Conservation (phyloP, 2,888 invertebrate species). For the Agrochola lota region DNA sequence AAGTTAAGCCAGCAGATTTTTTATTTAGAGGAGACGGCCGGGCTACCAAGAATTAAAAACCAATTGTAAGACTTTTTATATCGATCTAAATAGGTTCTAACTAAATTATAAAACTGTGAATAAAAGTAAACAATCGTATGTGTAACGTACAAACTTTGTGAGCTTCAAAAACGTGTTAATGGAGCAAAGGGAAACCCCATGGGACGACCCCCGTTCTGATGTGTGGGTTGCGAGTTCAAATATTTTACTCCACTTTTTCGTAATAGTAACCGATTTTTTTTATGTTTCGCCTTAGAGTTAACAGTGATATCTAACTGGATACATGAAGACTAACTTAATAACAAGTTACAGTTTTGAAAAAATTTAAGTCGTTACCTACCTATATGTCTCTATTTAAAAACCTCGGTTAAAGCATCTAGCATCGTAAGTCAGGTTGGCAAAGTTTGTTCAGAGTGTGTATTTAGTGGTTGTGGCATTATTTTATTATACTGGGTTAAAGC, state of each 20-base stretch:
- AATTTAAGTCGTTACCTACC: not conserved
- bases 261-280: conserved; percentile 8
- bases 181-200: conserved; percentile 71
- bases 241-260: conserved; percentile 61
- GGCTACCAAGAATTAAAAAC: conserved; percentile 66
- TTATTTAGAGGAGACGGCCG: conserved; percentile 73
- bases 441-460: conserved; percentile 46
- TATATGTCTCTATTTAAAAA: conserved; percentile 1
- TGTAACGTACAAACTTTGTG: conserved; percentile 41
- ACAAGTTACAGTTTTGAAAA: not conserved
- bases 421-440: conserved; percentile 20
- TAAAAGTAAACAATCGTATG: conserved; percentile 46
- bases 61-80: conserved; percentile 61
- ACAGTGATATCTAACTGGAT: not conserved
- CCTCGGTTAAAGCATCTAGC: conserved; percentile 16
- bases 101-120: conserved; percentile 28
- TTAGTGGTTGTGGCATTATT: conserved; percentile 41
- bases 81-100: conserved; percentile 19
- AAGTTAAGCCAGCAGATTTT: conserved; percentile 72
- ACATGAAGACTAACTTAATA: not conserved
- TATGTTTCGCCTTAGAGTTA: not conserved
- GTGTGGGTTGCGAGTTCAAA: conserved; percentile 67
- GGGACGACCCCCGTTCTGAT: conserved; percentile 70
- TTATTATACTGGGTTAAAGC: conserved; percentile 28
- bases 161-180: conserved; percentile 74